Percentiles rank a stretch among this genome's conserved stretches.
Conservation (phyloP, 2,888 invertebrate genomes). For the Adelognathus sp. region DNA sequence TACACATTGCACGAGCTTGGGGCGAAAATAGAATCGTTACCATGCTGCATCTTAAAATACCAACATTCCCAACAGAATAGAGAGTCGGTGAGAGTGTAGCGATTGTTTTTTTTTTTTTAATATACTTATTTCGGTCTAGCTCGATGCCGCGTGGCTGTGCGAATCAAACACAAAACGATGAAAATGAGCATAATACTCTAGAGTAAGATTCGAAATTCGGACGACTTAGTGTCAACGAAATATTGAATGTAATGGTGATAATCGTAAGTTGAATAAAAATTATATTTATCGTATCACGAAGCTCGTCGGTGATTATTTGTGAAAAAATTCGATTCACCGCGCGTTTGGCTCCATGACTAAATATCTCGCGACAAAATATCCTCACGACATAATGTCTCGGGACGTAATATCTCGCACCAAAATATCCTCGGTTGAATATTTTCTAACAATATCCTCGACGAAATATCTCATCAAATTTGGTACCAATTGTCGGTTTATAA, state of each 20-base stretch:
- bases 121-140: background rate
- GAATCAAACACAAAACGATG: background rate
- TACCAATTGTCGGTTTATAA: too few species aligned
- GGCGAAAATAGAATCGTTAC: slow-evolving; percentile 48
- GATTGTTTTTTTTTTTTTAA: background rate
- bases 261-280: slow-evolving; percentile 21
- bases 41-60: slow-evolving; percentile 47
- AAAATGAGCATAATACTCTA: background rate
- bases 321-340: too few species aligned
- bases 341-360: too few species aligned
- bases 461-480: too few species aligned
- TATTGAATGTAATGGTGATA: slow-evolving; percentile 18
- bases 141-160: background rate
- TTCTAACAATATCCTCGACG: too few species aligned
- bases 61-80: slow-evolving; percentile 36
- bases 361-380: too few species aligned
- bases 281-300: slow-evolving; percentile 20
- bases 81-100: background rate
- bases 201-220: background rate
- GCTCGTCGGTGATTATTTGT: background rate
- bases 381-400: too few species aligned
- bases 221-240: background rate
- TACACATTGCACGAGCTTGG: slow-evolving; percentile 14
- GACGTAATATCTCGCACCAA: too few species aligned
- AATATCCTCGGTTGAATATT: too few species aligned